Evolutionary conservation across 1,140 invertebrate genomes (phyloP).

Genomic region (Cyclina sinensis): DNA sequence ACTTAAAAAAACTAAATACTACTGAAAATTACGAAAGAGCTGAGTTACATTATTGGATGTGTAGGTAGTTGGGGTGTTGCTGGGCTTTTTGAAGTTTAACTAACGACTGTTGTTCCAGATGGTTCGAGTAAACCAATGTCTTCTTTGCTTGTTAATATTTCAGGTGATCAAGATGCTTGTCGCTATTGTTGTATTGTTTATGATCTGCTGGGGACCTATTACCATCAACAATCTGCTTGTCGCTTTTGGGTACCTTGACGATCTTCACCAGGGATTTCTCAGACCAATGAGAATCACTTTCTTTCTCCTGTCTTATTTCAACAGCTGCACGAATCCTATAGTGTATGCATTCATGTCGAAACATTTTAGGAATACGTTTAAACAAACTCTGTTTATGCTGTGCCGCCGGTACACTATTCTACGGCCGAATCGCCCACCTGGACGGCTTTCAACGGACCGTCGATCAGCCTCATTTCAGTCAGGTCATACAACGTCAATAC

Average conservation of each 20-base stretch:
- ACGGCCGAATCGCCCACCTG: neutral
- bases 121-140: too few relatives aligned
- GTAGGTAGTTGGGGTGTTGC: too few relatives aligned
- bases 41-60: too few relatives aligned
- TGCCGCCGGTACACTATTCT: slow-evolving; percentile 34
- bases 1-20: too few relatives aligned
- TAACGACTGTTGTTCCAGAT: too few relatives aligned
- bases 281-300: slow-evolving; percentile 90
- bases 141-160: neutral
- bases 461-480: slow-evolving; percentile 46
- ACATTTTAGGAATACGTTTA: slow-evolving; percentile 91
- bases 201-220: slow-evolving; percentile 88
- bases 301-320: slow-evolving; percentile 88
- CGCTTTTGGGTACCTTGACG: slow-evolving; percentile 88
- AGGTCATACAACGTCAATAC: slow-evolving; percentile 23
- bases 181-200: slow-evolving; percentile 87
- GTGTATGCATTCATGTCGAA: slow-evolving; percentile 94
- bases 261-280: slow-evolving; percentile 87
- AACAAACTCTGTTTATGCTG: slow-evolving; percentile 85
- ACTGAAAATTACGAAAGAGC: too few relatives aligned
- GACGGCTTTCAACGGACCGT: neutral
- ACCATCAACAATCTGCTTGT: slow-evolving; percentile 83
- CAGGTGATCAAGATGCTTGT: slow-evolving; percentile 88
- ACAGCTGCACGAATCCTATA: slow-evolving; percentile 92
- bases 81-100: too few relatives aligned